phyloP scores from a whole-genome alignment of 2,888 invertebrate genomes.

The Drosophila limbata region DNA sequence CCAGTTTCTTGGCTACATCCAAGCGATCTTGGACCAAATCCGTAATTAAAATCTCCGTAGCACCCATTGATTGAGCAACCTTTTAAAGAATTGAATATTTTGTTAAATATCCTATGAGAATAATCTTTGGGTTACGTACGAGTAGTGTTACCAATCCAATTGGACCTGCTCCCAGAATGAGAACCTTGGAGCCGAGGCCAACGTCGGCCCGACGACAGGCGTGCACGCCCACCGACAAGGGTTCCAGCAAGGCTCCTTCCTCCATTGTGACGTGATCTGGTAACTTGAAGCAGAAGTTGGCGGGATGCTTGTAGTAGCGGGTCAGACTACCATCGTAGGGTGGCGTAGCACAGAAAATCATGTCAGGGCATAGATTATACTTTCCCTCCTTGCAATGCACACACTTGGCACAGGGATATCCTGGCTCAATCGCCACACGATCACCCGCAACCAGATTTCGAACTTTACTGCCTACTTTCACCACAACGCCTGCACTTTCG shows the following conservation, averaged over 20 bases:
- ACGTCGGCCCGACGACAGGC: slow-evolving; percentile 95
- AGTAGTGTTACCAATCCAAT: slow-evolving; percentile 94
- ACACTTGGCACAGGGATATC: slow-evolving; percentile 94
- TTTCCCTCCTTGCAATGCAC: slow-evolving; percentile 93
- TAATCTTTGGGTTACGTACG: slow-evolving; percentile 32
- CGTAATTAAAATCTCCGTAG: slow-evolving; percentile 91
- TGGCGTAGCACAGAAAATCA: slow-evolving; percentile 97
- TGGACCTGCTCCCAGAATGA: slow-evolving; percentile 94
- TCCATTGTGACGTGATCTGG: slow-evolving; percentile 96
- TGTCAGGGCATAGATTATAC: slow-evolving; percentile 96
- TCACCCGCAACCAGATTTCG: slow-evolving; percentile 91
- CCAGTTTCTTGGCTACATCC: slow-evolving; percentile 91
- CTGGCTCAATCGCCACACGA: slow-evolving; percentile 97
- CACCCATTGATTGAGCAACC: slow-evolving; percentile 94
- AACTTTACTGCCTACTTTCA: slow-evolving; percentile 90
- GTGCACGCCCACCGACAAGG: slow-evolving; percentile 96
- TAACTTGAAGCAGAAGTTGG: slow-evolving; percentile 94
- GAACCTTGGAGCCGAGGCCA: slow-evolving; percentile 89
- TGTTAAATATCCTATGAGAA: neutral
- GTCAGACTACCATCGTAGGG: slow-evolving; percentile 95
- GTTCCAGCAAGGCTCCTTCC: slow-evolving; percentile 97
- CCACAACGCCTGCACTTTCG: slow-evolving; percentile 94
- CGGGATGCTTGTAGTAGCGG: slow-evolving; percentile 95
- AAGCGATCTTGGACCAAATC: slow-evolving; percentile 88
- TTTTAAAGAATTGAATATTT: too few relatives aligned